phyloP scores from a whole-genome alignment of 2,888 invertebrate genomes.

The Melikaiella ostensackeni region DNA sequence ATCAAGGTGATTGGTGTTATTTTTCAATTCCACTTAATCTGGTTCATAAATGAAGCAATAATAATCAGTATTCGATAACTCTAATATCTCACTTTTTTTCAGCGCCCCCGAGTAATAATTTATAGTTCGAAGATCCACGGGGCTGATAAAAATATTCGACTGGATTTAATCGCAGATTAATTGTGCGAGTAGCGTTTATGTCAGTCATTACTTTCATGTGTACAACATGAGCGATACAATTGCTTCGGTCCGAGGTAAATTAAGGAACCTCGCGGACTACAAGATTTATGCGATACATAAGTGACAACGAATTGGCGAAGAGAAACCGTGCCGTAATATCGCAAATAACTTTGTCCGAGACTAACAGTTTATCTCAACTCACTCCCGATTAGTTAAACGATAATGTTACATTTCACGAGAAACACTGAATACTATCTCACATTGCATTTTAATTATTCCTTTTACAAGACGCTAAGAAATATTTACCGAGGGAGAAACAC shows the following conservation, averaged over 20 bases:
- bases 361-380: conserved; percentile 35
- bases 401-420: conserved; percentile 37
- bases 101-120: background rate
- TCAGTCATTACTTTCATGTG: conserved; percentile 37
- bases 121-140: conserved; percentile 4
- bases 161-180: conserved; percentile 30
- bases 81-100: conserved; percentile 3
- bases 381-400: conserved; percentile 37
- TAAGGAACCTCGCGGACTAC: conserved; percentile 48
- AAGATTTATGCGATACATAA: conserved; percentile 51
- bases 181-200: conserved; percentile 38
- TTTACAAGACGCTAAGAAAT: conserved; percentile 16
- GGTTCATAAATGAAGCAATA: conserved; percentile 5
- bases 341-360: conserved; percentile 40
- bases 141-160: conserved; percentile 31
- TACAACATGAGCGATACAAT: conserved; percentile 38
- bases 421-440: conserved; percentile 32
- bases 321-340: conserved; percentile 43
- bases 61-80: conserved; percentile 8
- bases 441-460: conserved; percentile 37
- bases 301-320: conserved; percentile 55
- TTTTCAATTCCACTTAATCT: background rate
- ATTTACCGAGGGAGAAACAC: background rate
- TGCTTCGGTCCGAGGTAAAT: conserved; percentile 49
- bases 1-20: background rate